Percentiles rank a stretch among this genome's conserved stretches.
Conservation (phyloP, 2,888 invertebrate genomes). For the Eupithecia dodoneata region DNA sequence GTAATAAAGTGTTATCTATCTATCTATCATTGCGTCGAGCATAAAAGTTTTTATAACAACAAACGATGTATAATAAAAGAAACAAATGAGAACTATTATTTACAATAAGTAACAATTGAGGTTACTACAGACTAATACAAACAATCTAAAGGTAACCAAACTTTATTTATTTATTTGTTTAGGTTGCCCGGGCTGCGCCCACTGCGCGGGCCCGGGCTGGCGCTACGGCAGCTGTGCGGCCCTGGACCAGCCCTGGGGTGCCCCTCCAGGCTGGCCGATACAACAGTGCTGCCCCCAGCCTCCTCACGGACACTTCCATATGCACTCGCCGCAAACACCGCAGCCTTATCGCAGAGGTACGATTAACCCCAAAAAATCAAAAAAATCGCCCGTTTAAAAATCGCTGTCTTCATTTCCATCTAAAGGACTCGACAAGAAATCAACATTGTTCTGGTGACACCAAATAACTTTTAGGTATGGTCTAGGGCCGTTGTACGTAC, state of each 20-base stretch:
- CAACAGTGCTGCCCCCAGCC: slow-evolving; percentile 56
- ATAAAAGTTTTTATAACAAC: background rate
- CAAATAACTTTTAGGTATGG: no score
- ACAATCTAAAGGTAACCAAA: no score
- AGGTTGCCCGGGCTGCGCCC: slow-evolving; percentile 56
- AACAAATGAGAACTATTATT: no score
- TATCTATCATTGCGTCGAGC: background rate
- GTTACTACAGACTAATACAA: no score
- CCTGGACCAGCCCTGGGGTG: slow-evolving; percentile 69
- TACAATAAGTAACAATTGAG: no score
- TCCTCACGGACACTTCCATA: slow-evolving; percentile 54
- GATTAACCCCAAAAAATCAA: background rate
- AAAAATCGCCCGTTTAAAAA: background rate
- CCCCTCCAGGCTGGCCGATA: slow-evolving; percentile 49
- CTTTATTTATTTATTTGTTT: slow-evolving; percentile 12
- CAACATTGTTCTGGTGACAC: background rate
- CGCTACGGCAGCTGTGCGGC: slow-evolving; percentile 78
- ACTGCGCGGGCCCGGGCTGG: slow-evolving; percentile 62
- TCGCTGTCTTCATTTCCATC: background rate
- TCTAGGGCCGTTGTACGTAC: background rate
- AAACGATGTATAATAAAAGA: background rate
- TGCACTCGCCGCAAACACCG: slow-evolving; percentile 69
- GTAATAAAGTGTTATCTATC: no score
- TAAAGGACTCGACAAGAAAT: background rate
- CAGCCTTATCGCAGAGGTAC: slow-evolving; percentile 73